Conservation (phyloP, 2,113 vertebrate genomes). For the Mus musculus region GRCm39 chr2:177792501-177793000, state of each 20-base stretch:
- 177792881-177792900: not conserved
- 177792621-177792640: not conserved
- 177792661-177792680: not conserved
- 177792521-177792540: not conserved
- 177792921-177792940: not conserved
- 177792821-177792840: constrained; percentile 6
- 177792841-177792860: not conserved
- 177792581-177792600: not conserved
- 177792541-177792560: not conserved
- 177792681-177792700: not conserved
- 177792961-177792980: not conserved
- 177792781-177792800: fast-evolving
- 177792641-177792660: not conserved
- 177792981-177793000: not conserved
- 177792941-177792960: not conserved
- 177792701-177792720: not conserved
- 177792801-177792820: not conserved
- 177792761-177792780: fast-evolving
- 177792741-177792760: fast-evolving
- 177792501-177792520: not conserved
- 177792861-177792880: not conserved
- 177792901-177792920: not conserved
- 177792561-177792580: not conserved
- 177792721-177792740: not conserved
- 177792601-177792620: not conserved